Evolutionary conservation across 1,140 invertebrate genomes (phyloP).

Genomic region (Drosophila trapezifrons): DNA sequence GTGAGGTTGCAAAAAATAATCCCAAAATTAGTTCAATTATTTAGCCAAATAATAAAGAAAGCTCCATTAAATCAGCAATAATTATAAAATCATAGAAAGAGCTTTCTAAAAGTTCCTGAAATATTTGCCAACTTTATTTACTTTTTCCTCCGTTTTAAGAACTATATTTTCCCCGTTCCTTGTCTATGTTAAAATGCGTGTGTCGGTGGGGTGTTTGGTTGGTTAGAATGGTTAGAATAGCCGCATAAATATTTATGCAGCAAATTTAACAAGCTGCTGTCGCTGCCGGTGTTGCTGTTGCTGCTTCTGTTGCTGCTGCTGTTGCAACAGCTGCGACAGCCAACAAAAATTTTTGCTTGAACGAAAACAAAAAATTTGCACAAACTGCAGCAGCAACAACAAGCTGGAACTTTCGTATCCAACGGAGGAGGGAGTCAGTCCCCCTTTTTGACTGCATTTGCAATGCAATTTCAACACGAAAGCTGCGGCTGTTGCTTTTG

Average conservation of each 20-base stretch:
- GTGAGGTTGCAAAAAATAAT: neutral
- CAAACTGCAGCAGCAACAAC: slow-evolving; percentile 31
- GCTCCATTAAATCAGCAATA: neutral
- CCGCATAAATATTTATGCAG: slow-evolving; percentile 77
- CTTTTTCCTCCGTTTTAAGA: neutral
- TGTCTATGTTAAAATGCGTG: neutral
- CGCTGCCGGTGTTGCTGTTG: slow-evolving; percentile 17
- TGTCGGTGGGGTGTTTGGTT: slow-evolving; percentile 14
- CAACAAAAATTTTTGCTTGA: slow-evolving; percentile 58
- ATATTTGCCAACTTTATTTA: no score
- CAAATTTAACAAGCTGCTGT: slow-evolving; percentile 59
- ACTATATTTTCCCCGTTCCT: neutral
- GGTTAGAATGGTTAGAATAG: slow-evolving; percentile 27
- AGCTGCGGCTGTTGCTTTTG: slow-evolving; percentile 74
- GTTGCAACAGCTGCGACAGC: slow-evolving; percentile 66
- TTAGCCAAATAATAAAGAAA: neutral
- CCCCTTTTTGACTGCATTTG: slow-evolving; percentile 63
- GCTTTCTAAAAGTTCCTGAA: neutral
- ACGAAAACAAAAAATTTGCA: slow-evolving; percentile 60
- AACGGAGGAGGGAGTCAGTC: slow-evolving; percentile 3
- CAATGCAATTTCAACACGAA: slow-evolving; percentile 80
- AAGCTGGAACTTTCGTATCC: slow-evolving; percentile 19
- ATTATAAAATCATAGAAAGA: neutral
- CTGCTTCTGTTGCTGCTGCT: slow-evolving; percentile 19
- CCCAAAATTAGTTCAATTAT: neutral